Conservation (phyloP, 2,113 vertebrate species). For the Mastomys natalensis region DNA sequence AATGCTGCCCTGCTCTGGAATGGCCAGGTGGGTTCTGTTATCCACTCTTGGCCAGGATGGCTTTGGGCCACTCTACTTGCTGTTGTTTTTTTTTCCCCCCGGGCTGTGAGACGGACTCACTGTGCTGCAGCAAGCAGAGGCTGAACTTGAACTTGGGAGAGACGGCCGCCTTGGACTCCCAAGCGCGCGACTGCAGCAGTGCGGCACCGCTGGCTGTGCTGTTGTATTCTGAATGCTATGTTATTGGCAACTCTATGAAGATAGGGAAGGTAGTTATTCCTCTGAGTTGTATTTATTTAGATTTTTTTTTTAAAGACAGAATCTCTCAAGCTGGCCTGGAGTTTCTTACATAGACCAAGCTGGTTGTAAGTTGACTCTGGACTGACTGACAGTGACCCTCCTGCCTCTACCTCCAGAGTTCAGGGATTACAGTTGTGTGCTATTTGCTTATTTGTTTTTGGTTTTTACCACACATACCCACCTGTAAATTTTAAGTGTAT, state of each 20-base stretch:
- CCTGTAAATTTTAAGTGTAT: neutral
- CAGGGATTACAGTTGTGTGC: neutral
- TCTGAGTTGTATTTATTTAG: neutral
- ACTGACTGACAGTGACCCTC: neutral
- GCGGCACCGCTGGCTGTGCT: no score
- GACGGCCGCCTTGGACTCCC: no score
- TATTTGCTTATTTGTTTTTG: neutral
- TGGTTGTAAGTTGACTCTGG: neutral
- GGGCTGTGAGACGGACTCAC: no score
- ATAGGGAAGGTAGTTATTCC: neutral
- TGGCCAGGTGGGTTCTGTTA: neutral
- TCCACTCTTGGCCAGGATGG: neutral
- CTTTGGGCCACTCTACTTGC: neutral
- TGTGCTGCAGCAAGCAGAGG: no score
- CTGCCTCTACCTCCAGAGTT: neutral
- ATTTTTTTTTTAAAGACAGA: neutral
- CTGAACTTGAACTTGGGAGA: no score
- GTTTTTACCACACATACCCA: neutral
- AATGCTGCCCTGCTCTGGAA: neutral
- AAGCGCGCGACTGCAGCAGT: no score
- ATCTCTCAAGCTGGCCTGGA: neutral
- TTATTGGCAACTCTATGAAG: neutral
- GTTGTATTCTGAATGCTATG: neutral
- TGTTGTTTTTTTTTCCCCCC: no score
- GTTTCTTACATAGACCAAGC: neutral